phyloP scores from a whole-genome alignment of 30 jellyfish, hydroid and myxozoan species.

The Cassiopea xamachana region DNA sequence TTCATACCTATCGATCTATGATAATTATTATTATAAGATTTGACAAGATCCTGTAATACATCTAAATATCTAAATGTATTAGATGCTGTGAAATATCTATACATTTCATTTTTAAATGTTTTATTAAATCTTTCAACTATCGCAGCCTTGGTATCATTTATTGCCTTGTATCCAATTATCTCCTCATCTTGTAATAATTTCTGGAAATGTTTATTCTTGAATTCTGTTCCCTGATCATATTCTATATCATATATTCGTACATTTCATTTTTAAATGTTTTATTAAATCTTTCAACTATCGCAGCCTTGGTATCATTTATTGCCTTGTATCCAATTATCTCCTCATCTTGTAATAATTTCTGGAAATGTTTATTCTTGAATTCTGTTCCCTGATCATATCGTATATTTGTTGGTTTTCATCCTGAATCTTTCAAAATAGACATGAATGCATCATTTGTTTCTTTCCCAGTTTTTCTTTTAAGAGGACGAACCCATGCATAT shows the following conservation, averaged over 20 bases:
- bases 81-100: not conserved
- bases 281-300: too few species aligned
- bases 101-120: not conserved
- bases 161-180: not conserved
- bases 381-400: not conserved
- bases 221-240: too few species aligned
- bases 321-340: too few species aligned
- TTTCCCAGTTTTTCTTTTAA: not conserved
- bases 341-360: too few species aligned
- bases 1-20: not conserved
- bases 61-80: not conserved
- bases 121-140: constrained; percentile 3
- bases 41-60: not conserved
- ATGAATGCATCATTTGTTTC: not conserved
- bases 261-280: not conserved
- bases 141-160: constrained; percentile 1
- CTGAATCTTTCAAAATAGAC: not conserved
- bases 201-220: not conserved
- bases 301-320: too few species aligned
- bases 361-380: too few species aligned
- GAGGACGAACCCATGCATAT: not conserved
- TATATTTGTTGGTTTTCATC: not conserved
- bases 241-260: too few species aligned
- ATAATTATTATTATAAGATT: not conserved
- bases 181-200: not conserved